These are phyloP conservation scores for Platysternon megacephalum DNA, from an alignment of 2,113 vertebrate species.

Conservation along the genomic window DNA sequence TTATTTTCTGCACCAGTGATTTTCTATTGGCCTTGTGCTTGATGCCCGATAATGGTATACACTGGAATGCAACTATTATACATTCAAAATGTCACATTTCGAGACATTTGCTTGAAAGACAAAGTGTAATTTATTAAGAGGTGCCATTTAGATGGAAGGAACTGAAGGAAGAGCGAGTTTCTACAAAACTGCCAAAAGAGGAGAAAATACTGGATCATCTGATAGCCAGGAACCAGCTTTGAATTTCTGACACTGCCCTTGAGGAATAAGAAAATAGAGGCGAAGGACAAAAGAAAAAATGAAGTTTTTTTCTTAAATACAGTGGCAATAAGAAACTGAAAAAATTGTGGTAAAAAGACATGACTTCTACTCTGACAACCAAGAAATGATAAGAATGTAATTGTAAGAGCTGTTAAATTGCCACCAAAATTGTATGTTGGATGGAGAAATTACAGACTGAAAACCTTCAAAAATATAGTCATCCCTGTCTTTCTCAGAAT, in stretches of 20 bases:
- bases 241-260: slow-evolving; percentile 64
- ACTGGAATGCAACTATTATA: slow-evolving; percentile 40
- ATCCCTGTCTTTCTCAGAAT: slow-evolving; percentile 19
- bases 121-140: slow-evolving; percentile 72
- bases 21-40: slow-evolving; percentile 37
- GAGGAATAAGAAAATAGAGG: slow-evolving; percentile 49
- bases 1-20: slow-evolving; percentile 51
- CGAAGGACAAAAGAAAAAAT: slow-evolving; percentile 33
- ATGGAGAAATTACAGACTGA: slow-evolving; percentile 60
- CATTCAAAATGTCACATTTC: slow-evolving; percentile 57
- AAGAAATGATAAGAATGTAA: slow-evolving; percentile 35
- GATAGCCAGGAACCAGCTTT: slow-evolving; percentile 33
- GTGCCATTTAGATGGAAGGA: slow-evolving; percentile 63
- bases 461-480: neutral
- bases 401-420: slow-evolving; percentile 67
- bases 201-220: neutral
- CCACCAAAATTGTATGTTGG: slow-evolving; percentile 43
- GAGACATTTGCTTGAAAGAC: slow-evolving; percentile 49
- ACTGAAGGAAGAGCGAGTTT: slow-evolving; percentile 24
- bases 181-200: slow-evolving; percentile 43
- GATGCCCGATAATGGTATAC: neutral
- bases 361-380: slow-evolving; percentile 29
- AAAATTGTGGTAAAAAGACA: slow-evolving; percentile 17
- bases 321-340: slow-evolving; percentile 47
- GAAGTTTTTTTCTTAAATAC: slow-evolving; percentile 16